Evolutionary conservation across 2,888 invertebrate species (phyloP), one percentile per base, ranked within the genome.

Genomic region (Tetranychus truncatus): DNA sequence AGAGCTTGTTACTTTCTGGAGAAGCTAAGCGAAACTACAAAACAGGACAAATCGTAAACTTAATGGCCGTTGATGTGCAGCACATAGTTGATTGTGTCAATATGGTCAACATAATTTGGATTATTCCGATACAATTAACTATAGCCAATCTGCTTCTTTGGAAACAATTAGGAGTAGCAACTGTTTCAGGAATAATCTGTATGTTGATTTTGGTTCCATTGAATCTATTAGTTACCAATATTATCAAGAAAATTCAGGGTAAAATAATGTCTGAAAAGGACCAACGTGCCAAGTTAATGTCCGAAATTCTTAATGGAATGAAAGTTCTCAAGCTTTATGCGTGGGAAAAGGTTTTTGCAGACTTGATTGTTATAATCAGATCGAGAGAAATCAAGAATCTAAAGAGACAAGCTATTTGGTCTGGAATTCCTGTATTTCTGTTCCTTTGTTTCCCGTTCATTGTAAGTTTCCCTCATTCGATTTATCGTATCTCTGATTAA

Each of bases 401-500:
- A 66, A 66, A 34, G 34, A 34, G 34, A 34, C 34, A 34, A 5
- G 34, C 34, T 34, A 34, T 34, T 34, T 34, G 34, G 34, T 34
- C 34, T 34, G 34, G 34, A 34, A 34, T 34, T 5, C 34, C 34
- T 34, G 34, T 34, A 5, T 34, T 34, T 34, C 34, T 34, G 34
- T 34, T 34, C 34, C 34, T 34, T 34, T 34, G 34, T 34, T 34
- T 34, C 5, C 34, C 34, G 34, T 34, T 34, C 5, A 34, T 34
- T 34, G 34, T 34, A 34, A 34, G 34, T 34, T 34, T 34, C 34
- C 3, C 20, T 74, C 76, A n/a, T 69, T 76, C 21, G 71, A 67
- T 21, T 9, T 77, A 86, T 85, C 84, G 81, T 76, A 65, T 24
- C 73, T 69, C 72, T 93, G 75, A 2, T 71, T 5, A 73, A 44